Percentiles rank a stretch among this genome's conserved stretches.
These are phyloP conservation scores for Varecia variegata DNA, from an alignment of 2,797 vertebrate genomes.

Conservation along the genomic window DNA sequence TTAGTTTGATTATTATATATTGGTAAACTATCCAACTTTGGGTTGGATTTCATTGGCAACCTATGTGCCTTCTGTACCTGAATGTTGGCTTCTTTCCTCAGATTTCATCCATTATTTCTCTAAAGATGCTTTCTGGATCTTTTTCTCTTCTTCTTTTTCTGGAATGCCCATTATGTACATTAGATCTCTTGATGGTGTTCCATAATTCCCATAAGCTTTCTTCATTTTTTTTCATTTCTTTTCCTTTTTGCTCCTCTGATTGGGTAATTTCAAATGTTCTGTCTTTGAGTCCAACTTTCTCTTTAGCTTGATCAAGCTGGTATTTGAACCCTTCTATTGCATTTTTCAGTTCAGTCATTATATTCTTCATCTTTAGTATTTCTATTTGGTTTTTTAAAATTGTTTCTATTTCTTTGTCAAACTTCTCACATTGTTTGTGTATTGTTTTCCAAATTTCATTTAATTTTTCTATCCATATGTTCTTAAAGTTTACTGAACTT, in stretches of 20 bases:
- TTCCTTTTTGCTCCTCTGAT: background rate
- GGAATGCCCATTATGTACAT: background rate
- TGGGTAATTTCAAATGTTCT: background rate
- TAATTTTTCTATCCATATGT: background rate
- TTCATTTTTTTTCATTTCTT: background rate
- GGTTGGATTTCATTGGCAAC: background rate
- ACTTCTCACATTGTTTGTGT: background rate
- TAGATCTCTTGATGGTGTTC: background rate
- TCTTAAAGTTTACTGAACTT: background rate
- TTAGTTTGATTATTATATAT: background rate
- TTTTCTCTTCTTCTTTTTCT: background rate
- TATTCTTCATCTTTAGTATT: background rate
- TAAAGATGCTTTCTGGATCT: background rate
- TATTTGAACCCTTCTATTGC: background rate
- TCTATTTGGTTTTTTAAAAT: background rate
- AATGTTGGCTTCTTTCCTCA: background rate
- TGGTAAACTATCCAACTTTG: background rate
- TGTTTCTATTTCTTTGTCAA: background rate
- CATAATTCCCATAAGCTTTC: background rate
- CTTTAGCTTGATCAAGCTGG: background rate
- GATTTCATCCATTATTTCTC: background rate
- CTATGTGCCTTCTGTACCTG: background rate
- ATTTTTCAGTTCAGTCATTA: background rate
- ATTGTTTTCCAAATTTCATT: background rate
- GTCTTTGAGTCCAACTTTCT: background rate